Conservation (phyloP, 23 tunicate genomes). For the Halocynthia aurantium region DNA sequence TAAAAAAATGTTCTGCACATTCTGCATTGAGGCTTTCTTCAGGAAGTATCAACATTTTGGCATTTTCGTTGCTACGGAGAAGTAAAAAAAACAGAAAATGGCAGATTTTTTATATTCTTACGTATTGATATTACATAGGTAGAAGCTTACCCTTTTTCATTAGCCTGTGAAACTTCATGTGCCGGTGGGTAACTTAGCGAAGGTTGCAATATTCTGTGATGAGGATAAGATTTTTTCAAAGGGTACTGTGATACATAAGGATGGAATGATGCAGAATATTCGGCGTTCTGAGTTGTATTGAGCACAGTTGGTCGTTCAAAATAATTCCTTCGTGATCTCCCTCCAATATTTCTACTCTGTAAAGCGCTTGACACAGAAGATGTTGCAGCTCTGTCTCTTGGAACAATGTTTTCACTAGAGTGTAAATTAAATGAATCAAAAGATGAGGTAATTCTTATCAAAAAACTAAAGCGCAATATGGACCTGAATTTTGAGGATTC, state of each 20-base stretch:
- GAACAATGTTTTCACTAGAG: not conserved
- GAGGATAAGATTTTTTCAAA: constrained; percentile 21
- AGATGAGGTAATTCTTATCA: not conserved
- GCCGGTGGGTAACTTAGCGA: constrained; percentile 65
- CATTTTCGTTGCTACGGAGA: constrained; percentile 2
- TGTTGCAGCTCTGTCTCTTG: too few relatives aligned
- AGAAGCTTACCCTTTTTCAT: not conserved
- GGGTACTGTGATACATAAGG: constrained; percentile 28
- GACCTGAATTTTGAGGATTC: constrained; percentile 66
- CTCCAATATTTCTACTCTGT: too few relatives aligned
- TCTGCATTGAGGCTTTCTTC: constrained; percentile 58
- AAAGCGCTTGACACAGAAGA: too few relatives aligned
- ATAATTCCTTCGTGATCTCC: constrained; percentile 4
- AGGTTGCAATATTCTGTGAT: constrained; percentile 55
- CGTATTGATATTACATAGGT: not conserved
- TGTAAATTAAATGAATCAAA: not conserved
- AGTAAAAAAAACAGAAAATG: not conserved
- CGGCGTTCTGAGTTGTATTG: not conserved
- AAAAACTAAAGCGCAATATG: not conserved
- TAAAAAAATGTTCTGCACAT: constrained; percentile 95
- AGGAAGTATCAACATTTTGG: not conserved
- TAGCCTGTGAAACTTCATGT: too few relatives aligned
- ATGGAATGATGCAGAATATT: constrained; percentile 15
- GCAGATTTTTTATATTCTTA: not conserved
- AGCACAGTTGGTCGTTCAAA: constrained; percentile 8